A percentile compares a stretch with the other conserved stretches of the same genome.
Evolutionary conservation across 2,797 vertebrate genomes (phyloP).

Genomic region (Peromyscus eremicus): DNA sequence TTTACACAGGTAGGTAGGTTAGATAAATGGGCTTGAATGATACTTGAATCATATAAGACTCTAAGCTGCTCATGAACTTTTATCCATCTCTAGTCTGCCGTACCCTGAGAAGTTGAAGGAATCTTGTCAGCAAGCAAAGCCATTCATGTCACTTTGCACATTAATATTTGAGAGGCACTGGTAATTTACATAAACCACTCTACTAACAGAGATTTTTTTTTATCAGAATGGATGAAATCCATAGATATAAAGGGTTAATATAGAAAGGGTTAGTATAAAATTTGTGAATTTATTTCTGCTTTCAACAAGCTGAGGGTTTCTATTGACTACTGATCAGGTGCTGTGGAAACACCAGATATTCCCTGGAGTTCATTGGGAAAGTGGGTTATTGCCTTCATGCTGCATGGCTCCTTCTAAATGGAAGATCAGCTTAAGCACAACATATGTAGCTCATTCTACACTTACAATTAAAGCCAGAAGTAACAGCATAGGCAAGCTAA

Average conservation of each 20-base stretch:
- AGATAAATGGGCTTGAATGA: background rate
- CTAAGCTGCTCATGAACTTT: background rate
- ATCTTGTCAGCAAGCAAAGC: background rate
- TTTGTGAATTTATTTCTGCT: constrained; percentile 9
- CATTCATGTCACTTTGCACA: background rate
- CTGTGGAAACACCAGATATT: background rate
- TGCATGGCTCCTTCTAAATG: background rate
- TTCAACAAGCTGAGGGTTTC: background rate
- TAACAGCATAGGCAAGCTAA: background rate
- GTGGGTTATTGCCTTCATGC: background rate
- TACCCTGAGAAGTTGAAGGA: background rate
- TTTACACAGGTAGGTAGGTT: background rate
- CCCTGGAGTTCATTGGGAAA: background rate
- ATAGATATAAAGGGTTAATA: background rate
- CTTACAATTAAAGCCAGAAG: background rate
- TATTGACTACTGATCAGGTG: background rate
- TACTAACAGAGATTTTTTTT: background rate
- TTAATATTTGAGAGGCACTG: background rate
- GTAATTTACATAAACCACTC: background rate
- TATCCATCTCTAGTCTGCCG: background rate
- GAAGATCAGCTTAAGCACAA: background rate
- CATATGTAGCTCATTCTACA: background rate
- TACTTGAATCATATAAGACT: background rate
- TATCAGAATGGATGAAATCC: background rate
- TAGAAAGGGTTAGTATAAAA: background rate